Conservation (phyloP, 2,888 invertebrate genomes). For the Agonopterix arenella region DNA sequence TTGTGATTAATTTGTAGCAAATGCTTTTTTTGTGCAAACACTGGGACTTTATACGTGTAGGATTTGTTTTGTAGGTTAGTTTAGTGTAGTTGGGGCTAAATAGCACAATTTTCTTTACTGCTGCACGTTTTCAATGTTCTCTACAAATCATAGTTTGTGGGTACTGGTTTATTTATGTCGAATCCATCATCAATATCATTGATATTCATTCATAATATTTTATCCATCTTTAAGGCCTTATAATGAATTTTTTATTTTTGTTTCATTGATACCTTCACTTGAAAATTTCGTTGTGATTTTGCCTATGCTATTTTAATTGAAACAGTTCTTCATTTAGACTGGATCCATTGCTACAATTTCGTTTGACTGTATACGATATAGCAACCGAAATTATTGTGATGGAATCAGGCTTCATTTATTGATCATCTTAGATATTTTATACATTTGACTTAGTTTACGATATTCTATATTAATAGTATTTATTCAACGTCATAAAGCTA, state of each 20-base stretch:
- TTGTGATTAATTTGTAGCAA: conserved; percentile 30
- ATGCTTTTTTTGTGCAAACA: conserved; percentile 21
- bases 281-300: no score
- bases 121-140: conserved; percentile 56
- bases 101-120: conserved; percentile 50
- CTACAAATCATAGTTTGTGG: conserved; percentile 35
- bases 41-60: conserved; percentile 15
- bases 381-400: no score
- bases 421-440: not conserved
- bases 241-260: no score
- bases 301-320: no score
- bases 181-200: conserved; percentile 1
- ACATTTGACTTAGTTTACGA: not conserved
- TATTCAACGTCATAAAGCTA: conserved; percentile 29
- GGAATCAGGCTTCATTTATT: no score
- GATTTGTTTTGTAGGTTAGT: conserved; percentile 28
- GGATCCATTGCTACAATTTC: no score
- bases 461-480: conserved; percentile 4
- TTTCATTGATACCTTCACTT: no score
- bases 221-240: no score
- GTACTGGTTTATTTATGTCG: conserved; percentile 40
- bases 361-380: no score
- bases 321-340: no score
- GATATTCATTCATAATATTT: not conserved
- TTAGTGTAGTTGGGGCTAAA: conserved; percentile 42